Evolutionary conservation across 2,888 invertebrate genomes (phyloP), one percentile per base, ranked within the genome.

Genomic region (Dryobota labecula): DNA sequence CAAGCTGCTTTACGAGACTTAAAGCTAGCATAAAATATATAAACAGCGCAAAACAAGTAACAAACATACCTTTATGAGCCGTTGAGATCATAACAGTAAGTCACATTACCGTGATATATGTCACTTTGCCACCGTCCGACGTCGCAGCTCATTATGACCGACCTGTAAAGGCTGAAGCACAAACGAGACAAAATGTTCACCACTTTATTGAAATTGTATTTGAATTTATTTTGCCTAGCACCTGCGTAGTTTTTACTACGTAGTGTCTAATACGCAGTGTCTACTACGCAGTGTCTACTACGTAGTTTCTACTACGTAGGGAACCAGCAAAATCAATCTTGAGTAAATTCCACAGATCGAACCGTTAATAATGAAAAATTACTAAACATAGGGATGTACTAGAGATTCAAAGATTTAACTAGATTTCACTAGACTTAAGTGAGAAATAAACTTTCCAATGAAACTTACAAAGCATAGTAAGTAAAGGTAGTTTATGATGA

Each of bases 31-130:
- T 80, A 77, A 83, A 71, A 57, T 69, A 61, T 65, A 61, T 74
- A 70, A 58, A 61, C 51, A 64, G 73, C 82, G 73, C 80, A 84
- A 83, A 84, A 82, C 76, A 78, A 84, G 82, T 84, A 86, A 87
- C 85, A 87, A 89, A 87, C 78, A 82, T 84, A 87, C 87, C 84
- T 88, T 91, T 92, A 92, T 90, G 88, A 88, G 88, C 86, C 86
- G 65, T 80, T 82, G 81, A 87, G 90, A 89, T 90, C 91, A 89
- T 92, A 93, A 92, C 92, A 91, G 90, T 94, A 94, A 90, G 90
- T 93, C 92, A 92, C 90, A 88, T 90, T 89, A 87, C 82, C 84
- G 88, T 94, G 93, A 94, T 90, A 91, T 92, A 84, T 84, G 89
- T 91, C 90, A 90, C 86, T 85, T 87, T 76, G 88, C 86, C 66